Evolutionary conservation across 2,797 vertebrate genomes (phyloP), one percentile per base, ranked within the genome.

Genomic region (Rhabdophis nuchalis): DNA sequence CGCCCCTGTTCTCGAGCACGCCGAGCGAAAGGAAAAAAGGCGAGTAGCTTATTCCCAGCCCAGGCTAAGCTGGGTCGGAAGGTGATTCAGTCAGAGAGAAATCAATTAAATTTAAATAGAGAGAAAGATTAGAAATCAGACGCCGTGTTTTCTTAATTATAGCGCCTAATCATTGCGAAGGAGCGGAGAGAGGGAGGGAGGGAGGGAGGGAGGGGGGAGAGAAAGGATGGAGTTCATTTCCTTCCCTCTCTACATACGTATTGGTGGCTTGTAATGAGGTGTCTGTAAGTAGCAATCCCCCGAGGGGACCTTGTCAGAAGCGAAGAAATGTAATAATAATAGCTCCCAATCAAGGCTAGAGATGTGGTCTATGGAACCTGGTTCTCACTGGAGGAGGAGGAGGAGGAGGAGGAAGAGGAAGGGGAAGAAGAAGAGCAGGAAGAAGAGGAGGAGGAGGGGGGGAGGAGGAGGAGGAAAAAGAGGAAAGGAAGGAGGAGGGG

Each of bases 211-310:
- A 16, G 7, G 92, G 7, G 23, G 11, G 93, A 85, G 87, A 72
- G 54, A 29, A 32, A 32, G n/a, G 5, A 18, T 4, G 2, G 16
- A 54, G 90, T 93, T 93, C 88, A 90, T 95, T 95, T 93, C 91
- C 93, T 95, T 94, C 94, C 94, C 87, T 92, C 92, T 41, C 54
- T 56, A 25, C 56, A 3, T 92, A 86, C 5, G 7, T 72, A 91
- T 88, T 0, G 91, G 95, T 89, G 91, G 87, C 87, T 86, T n/a
- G 95, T 97, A 97, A 98, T 97, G 96, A 97, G 97, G 96, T 95
- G 95, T 96, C 95, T 96, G 96, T 97, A 97, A 96, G 96, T 94
- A 91, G 95, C 94, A 94, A 97, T 96, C 95, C 96, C 94, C 94
- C 58, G 89, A n/a, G 94, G 96, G 90, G 88, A 93, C 94, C 93